phyloP scores from a whole-genome alignment of 2,797 vertebrate genomes.

The Anabas testudineus region DNA sequence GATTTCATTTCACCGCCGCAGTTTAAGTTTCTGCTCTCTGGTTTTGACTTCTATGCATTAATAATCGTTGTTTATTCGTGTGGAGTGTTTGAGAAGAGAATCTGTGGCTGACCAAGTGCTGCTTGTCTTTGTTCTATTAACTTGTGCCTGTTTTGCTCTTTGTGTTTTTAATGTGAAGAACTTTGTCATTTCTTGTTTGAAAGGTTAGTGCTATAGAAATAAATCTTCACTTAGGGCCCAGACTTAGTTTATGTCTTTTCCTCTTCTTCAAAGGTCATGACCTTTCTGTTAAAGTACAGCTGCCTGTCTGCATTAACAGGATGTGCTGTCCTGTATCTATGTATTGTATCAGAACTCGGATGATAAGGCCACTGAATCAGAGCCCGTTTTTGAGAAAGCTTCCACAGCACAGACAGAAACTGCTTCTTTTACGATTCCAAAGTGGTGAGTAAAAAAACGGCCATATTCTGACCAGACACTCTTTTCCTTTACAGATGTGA shows the following conservation, averaged over 20 bases:
- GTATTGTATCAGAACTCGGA: background rate
- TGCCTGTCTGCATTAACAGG: slow-evolving; percentile 17
- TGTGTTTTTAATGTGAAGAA: background rate
- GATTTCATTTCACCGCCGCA: background rate
- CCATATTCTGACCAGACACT: background rate
- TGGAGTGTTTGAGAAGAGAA: background rate
- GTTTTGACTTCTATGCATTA: background rate
- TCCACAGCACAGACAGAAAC: no score
- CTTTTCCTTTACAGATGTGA: background rate
- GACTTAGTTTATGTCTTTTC: slow-evolving; percentile 1
- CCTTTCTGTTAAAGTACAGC: slow-evolving; percentile 21
- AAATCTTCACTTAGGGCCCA: background rate
- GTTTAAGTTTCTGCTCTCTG: background rate
- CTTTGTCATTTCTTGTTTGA: background rate
- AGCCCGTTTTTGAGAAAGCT: background rate
- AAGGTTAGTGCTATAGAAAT: slow-evolving; percentile 27
- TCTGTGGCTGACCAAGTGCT: background rate
- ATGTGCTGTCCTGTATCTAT: background rate
- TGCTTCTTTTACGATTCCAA: background rate
- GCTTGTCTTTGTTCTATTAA: background rate
- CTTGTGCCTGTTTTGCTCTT: background rate
- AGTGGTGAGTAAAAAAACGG: background rate
- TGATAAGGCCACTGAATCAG: background rate
- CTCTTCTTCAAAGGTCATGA: slow-evolving; percentile 13
- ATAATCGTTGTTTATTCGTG: slow-evolving; percentile 8